Evolutionary conservation across 92 coral and sea anemone genomes (phyloP).

Genomic region (Muricea muricata): DNA sequence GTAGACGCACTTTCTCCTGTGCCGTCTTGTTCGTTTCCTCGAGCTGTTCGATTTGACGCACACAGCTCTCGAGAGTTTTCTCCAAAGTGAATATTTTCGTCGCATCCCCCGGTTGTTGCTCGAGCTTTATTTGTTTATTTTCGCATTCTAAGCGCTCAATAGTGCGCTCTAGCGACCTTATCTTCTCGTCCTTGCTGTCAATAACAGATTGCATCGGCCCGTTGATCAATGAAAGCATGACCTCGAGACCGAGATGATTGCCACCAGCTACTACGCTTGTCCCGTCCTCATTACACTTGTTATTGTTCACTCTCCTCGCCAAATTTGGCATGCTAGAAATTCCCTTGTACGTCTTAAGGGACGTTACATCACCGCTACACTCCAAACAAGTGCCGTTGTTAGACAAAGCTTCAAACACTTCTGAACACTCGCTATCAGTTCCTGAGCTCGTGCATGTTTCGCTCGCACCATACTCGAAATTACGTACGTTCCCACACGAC

Average conservation of each 20-base stretch:
- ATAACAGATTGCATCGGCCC: slow-evolving; percentile 45
- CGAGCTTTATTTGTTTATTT: slow-evolving; percentile 28
- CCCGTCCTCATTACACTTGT: neutral
- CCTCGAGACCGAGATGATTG: slow-evolving; percentile 36
- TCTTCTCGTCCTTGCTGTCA: slow-evolving; percentile 51
- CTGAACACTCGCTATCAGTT: slow-evolving; percentile 25
- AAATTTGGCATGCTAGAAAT: slow-evolving; percentile 20
- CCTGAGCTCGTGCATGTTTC: slow-evolving; percentile 19
- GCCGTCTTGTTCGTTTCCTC: slow-evolving; percentile 75
- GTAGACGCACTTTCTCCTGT: slow-evolving; percentile 65
- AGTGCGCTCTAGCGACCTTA: slow-evolving; percentile 19
- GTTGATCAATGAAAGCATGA: slow-evolving; percentile 45
- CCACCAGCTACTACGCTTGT: neutral
- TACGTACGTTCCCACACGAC: slow-evolving; percentile 29
- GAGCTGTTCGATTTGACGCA: slow-evolving; percentile 51
- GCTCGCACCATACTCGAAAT: neutral
- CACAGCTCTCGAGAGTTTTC: slow-evolving; percentile 8
- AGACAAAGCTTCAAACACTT: neutral
- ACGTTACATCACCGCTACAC: neutral
- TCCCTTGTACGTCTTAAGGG: neutral
- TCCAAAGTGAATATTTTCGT: slow-evolving; percentile 40
- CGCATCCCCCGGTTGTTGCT: slow-evolving; percentile 29
- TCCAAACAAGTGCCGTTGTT: neutral
- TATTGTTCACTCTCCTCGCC: neutral
- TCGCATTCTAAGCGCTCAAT: slow-evolving; percentile 39